phyloP scores from a whole-genome alignment of 2,797 vertebrate species.

The Macropus fuliginosus region DNA sequence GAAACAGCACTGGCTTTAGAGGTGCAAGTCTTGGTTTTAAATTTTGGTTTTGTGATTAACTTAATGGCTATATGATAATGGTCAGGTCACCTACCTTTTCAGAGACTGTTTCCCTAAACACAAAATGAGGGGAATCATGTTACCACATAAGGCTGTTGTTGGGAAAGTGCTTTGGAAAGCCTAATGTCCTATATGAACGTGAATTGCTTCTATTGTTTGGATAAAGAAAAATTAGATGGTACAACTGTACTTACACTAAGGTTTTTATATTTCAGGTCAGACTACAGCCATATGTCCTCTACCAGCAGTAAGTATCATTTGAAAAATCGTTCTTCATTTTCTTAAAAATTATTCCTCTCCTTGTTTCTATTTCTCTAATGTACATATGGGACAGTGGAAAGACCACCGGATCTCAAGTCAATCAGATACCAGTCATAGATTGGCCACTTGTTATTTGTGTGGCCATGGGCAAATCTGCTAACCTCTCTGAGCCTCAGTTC shows the following conservation, averaged over 20 bases:
- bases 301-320: conserved; percentile 94
- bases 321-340: conserved; percentile 20
- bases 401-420: background rate
- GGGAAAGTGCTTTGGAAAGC: background rate
- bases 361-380: background rate
- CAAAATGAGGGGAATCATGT: background rate
- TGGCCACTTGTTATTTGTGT: background rate
- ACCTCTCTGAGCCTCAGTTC: background rate
- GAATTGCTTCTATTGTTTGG: background rate
- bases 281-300: conserved; percentile 95
- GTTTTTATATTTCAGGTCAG: conserved; percentile 91
- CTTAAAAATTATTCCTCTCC: background rate
- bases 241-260: conserved; percentile 65
- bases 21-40: background rate
- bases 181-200: background rate
- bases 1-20: background rate
- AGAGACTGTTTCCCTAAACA: background rate
- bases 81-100: background rate
- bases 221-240: conserved; percentile 11
- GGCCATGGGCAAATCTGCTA: background rate
- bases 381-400: background rate
- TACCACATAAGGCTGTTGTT: background rate
- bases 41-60: background rate
- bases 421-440: background rate
- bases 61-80: background rate